phyloP scores from a whole-genome alignment of 2,797 vertebrate genomes.

The Lepilemur ruficaudatus region DNA sequence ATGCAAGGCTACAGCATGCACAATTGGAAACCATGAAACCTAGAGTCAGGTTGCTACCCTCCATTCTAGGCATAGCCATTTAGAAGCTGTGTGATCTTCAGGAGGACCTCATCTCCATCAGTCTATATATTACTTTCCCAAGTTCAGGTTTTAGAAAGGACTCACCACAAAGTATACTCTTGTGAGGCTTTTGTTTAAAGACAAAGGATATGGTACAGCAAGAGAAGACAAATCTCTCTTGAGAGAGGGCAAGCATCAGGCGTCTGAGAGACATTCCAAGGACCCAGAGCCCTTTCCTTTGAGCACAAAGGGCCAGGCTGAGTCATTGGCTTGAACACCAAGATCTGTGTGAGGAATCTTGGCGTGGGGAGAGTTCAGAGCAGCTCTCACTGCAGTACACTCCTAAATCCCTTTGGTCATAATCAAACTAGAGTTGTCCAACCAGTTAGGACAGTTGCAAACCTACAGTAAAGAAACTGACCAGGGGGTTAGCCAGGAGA shows the following conservation, averaged over 20 bases:
- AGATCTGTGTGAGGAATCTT: not conserved
- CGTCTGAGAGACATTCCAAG: not conserved
- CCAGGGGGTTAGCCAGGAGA: not conserved
- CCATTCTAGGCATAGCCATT: not conserved
- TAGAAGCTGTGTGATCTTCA: not conserved
- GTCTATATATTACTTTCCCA: not conserved
- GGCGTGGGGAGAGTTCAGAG: not conserved
- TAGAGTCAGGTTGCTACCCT: not conserved
- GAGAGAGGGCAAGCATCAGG: not conserved
- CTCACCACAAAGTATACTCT: not conserved
- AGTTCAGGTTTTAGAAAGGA: not conserved
- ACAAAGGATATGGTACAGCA: not conserved
- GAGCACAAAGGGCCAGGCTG: not conserved
- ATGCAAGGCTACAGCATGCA: not conserved
- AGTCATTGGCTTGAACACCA: not conserved
- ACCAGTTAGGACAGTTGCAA: not conserved
- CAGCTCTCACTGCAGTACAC: not conserved
- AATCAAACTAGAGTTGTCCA: not conserved
- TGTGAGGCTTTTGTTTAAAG: not conserved
- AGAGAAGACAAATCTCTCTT: not conserved
- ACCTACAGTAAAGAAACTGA: not conserved
- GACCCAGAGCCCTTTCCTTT: not conserved
- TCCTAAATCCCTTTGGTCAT: not conserved
- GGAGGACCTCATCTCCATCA: not conserved
- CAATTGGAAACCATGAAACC: not conserved